A percentile compares a stretch with the other conserved stretches of the same genome.
Evolutionary conservation across 1,140 invertebrate species (phyloP).

Genomic region (silkworm (Bombyx mori)): DNA sequence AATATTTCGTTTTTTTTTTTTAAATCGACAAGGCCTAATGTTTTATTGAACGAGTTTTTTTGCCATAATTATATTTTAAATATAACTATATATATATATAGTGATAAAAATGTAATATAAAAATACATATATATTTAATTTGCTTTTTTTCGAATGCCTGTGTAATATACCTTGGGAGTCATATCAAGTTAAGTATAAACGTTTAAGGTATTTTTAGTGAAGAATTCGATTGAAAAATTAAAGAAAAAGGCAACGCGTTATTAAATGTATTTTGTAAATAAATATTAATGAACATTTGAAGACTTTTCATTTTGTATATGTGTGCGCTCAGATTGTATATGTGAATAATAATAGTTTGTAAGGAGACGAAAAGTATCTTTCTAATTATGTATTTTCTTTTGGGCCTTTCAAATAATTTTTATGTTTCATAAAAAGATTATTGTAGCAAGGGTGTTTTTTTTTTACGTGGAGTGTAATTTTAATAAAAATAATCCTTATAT

Average conservation of each 20-base stretch:
- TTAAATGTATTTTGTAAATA: conserved; percentile 39
- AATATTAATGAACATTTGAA: conserved; percentile 25
- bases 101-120: background rate
- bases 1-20: too few species aligned
- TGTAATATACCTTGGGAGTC: conserved; percentile 3
- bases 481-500: too few species aligned
- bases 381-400: too few species aligned
- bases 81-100: background rate
- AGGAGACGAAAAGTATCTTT: too few species aligned
- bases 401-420: too few species aligned
- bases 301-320: conserved; percentile 65
- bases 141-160: background rate
- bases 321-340: conserved; percentile 61
- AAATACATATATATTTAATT: conserved; percentile 2
- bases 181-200: conserved; percentile 4
- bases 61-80: too few species aligned
- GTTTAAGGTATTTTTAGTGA: conserved; percentile 16
- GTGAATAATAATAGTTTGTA: conserved; percentile 33
- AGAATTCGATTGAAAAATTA: conserved; percentile 23
- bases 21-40: too few species aligned
- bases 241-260: conserved; percentile 20
- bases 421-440: too few species aligned
- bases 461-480: too few species aligned
- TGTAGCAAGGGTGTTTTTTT: too few species aligned
- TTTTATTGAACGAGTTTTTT: too few species aligned